Base-by-base conservation (phyloP, 2,113 vertebrate genomes). In the Ranitomeya imitator region DNA sequence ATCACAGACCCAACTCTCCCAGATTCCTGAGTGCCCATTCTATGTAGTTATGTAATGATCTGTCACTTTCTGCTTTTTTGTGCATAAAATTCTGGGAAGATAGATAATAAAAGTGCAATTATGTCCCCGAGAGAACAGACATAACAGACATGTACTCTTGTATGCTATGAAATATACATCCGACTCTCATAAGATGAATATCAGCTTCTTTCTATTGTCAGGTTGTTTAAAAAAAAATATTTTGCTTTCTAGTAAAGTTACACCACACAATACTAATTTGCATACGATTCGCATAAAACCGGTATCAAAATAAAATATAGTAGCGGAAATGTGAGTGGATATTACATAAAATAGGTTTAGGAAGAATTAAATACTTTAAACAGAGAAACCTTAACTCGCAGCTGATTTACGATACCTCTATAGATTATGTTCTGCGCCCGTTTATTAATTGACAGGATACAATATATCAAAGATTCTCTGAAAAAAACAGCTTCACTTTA, bases 171-270 rank as follows among this genome's bases (percentile, higher is more conserved):
- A 37, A 74, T 45, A 37, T 45, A 45, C 71, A 74, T 37, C 37
- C 18, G 71, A 45, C 7, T 74, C 31, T 2, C 71, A 45, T 37
- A 18, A 45, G 31, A 45, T 74, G 45, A 26, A 81, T 37, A 26
- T 11, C 79, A 61, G 23, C 15, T 10, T 12, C 23, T 81, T 79
- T 57, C 57, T 81, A 31, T 60, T 19, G 59, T 52, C 57, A 59
- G 18, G 79, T 61, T 23, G 57, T 37, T 81, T 81, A 81, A 59
- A 81, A 81, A 45, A 45, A 81, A 61, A 81, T 61, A 81, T 61
- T 81, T 37, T 61, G 16, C 79, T 61, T 61, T 81, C 59, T 18
- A 81, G 57, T 63, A 81, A 81, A 61, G 26, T 81, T 81, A 81
- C 16, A 57, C 31, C 16, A 83, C 60, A 65, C 60, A 83, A 45